phyloP scores from a whole-genome alignment of 2,797 vertebrate genomes.

The Pteronotus mesoamericanus region DNA sequence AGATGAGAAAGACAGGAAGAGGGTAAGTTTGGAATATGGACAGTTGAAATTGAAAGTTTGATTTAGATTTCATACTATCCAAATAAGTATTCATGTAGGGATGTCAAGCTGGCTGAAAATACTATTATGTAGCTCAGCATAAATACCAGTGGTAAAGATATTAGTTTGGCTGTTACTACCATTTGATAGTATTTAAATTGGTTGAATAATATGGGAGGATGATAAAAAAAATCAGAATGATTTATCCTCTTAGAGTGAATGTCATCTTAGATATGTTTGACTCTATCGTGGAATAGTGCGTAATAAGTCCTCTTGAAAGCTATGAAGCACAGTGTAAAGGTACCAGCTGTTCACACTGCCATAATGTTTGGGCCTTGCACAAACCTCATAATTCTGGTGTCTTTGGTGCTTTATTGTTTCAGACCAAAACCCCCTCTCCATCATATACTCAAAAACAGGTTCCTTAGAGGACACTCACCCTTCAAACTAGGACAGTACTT shows the following conservation, averaged over 20 bases:
- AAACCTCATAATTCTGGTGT: neutral
- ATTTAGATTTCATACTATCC: neutral
- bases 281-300: neutral
- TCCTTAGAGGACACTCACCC: neutral
- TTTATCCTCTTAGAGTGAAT: neutral
- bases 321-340: rapidly evolving
- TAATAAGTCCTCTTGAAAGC: neutral
- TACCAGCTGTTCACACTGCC: rapidly evolving
- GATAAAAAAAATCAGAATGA: constrained; percentile 43
- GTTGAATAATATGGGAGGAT: constrained; percentile 25
- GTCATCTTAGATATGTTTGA: constrained; percentile 35
- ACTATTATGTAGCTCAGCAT: neutral
- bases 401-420: neutral
- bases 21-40: neutral
- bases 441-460: neutral
- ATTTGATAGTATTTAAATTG: constrained; percentile 23
- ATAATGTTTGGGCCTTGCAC: rapidly evolving
- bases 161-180: neutral
- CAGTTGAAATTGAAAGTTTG: neutral
- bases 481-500: neutral
- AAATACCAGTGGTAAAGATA: neutral
- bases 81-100: neutral
- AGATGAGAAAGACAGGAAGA: neutral
- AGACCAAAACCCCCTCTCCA: neutral
- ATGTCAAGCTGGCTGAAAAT: neutral